phyloP scores from a whole-genome alignment of 2,888 invertebrate species.

The Gymnocheta viridis region DNA sequence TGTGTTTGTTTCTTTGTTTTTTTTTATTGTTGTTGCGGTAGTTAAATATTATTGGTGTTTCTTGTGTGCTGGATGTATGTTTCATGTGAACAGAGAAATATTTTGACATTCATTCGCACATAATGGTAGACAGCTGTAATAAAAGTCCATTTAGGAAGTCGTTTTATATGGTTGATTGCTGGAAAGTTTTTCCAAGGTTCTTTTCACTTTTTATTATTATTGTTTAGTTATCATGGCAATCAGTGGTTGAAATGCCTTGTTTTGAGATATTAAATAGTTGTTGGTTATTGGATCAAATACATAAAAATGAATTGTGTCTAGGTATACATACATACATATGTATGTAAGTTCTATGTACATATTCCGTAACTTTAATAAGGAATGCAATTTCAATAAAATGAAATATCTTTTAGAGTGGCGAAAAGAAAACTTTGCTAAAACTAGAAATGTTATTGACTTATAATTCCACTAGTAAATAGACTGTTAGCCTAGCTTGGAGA shows the following conservation, averaged over 20 bases:
- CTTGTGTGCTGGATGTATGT: not conserved
- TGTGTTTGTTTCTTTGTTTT: not conserved
- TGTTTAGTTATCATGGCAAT: slow-evolving; percentile 36
- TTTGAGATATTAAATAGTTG: slow-evolving; percentile 20
- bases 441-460: too few species aligned
- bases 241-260: slow-evolving; percentile 13
- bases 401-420: too few species aligned
- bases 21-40: slow-evolving; percentile 4
- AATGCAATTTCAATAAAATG: too few species aligned
- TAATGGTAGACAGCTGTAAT: not conserved
- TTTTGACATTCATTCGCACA: not conserved
- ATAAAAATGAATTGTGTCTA: too few species aligned
- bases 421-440: too few species aligned
- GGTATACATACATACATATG: too few species aligned
- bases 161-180: slow-evolving; percentile 21
- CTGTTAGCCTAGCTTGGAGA: too few species aligned
- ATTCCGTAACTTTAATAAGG: too few species aligned
- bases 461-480: too few species aligned
- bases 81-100: not conserved
- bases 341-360: too few species aligned
- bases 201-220: slow-evolving; percentile 22
- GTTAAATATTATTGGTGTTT: slow-evolving; percentile 3
- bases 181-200: slow-evolving; percentile 6
- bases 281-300: too few species aligned
- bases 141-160: slow-evolving; percentile 49